Percentiles rank a stretch among this genome's conserved stretches.
phyloP scores from a whole-genome alignment of 2,888 invertebrate species.

The Brachylomia viminalis region DNA sequence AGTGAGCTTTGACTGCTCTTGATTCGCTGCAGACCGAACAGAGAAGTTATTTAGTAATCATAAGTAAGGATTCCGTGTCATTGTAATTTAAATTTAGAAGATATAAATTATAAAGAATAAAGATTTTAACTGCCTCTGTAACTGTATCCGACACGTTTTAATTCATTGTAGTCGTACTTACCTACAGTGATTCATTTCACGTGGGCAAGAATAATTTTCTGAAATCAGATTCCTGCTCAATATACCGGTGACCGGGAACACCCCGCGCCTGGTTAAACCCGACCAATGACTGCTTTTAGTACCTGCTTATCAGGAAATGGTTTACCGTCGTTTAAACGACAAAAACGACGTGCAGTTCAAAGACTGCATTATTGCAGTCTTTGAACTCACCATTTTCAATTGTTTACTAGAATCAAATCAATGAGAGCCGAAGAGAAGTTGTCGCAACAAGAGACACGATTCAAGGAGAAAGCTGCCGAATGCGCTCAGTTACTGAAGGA shows the following conservation, averaged over 20 bases:
- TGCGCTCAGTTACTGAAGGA: constrained; percentile 75
- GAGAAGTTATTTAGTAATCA: no score
- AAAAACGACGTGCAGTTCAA: no score
- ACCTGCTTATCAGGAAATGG: constrained; percentile 4
- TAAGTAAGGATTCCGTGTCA: no score
- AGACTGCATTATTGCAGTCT: no score
- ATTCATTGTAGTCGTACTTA: not conserved
- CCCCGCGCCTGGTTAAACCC: constrained; percentile 11
- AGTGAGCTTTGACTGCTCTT: no score
- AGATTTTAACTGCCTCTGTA: not conserved
- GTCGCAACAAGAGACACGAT: constrained; percentile 74
- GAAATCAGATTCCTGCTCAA: not conserved
- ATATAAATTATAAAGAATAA: no score
- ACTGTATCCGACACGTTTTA: not conserved
- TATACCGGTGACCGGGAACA: constrained; percentile 24
- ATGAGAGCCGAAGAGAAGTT: constrained; percentile 81
- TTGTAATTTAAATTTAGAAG: no score
- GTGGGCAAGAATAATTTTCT: not conserved
- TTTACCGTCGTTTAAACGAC: not conserved
- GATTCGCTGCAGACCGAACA: no score
- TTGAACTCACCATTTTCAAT: not conserved
- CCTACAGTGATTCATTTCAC: not conserved
- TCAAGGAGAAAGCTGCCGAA: constrained; percentile 78
- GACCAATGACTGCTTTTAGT: not conserved
- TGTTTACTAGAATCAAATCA: constrained; percentile 73